A percentile compares a stretch with the other conserved stretches of the same genome.
These are phyloP conservation scores for Zootermopsis nevadensis DNA, from an alignment of 2,888 invertebrate species.

Conservation along the genomic window DNA sequence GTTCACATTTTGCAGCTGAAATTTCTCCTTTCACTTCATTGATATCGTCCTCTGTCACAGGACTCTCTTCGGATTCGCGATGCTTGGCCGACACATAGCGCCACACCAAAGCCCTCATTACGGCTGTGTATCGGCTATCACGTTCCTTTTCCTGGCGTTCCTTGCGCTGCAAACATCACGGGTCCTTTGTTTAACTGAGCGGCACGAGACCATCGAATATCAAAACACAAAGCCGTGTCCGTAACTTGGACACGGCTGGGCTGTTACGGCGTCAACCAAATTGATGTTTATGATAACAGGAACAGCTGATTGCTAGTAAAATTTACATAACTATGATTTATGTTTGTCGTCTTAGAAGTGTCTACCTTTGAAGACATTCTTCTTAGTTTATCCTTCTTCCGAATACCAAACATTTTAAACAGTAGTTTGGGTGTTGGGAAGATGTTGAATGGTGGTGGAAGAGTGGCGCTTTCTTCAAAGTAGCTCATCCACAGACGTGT, in stretches of 20 bases:
- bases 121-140: constrained; percentile 79
- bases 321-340: too few relatives aligned
- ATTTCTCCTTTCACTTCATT: constrained; percentile 96
- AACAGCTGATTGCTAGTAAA: too few relatives aligned
- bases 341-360: too few relatives aligned
- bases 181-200: too few relatives aligned
- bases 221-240: too few relatives aligned
- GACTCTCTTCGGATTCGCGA: constrained; percentile 82
- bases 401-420: constrained; percentile 73
- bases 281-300: too few relatives aligned
- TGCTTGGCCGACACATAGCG: constrained; percentile 91
- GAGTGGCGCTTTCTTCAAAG: constrained; percentile 90
- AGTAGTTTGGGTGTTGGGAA: constrained; percentile 88
- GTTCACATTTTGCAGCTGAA: constrained; percentile 90
- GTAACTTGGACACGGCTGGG: too few relatives aligned
- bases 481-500: constrained; percentile 96
- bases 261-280: too few relatives aligned
- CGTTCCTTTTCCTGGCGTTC: constrained; percentile 74
- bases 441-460: constrained; percentile 95
- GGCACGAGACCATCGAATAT: too few relatives aligned
- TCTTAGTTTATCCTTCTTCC: constrained; percentile 70
- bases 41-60: constrained; percentile 92
- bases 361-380: constrained; percentile 68
- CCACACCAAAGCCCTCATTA: constrained; percentile 92
- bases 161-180: constrained; percentile 61